Percentiles rank a stretch among this genome's conserved stretches.
Conservation (phyloP, 1,140 invertebrate genomes). For the Panulirus ornatus region DNA sequence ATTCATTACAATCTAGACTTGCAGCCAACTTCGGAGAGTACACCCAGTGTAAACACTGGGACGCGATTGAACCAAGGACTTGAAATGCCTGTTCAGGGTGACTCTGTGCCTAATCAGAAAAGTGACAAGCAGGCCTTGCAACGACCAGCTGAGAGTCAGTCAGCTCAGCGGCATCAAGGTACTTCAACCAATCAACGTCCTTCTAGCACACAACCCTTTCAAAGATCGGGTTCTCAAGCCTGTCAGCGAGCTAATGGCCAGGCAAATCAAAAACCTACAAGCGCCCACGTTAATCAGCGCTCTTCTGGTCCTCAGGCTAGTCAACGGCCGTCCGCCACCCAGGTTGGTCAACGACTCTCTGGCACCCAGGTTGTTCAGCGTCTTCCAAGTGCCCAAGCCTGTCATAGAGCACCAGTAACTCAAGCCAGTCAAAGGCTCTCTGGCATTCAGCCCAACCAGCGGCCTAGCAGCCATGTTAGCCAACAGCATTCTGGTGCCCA, state of each 20-base stretch:
- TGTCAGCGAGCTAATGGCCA: neutral
- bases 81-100: neutral
- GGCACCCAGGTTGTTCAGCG: neutral
- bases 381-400: neutral
- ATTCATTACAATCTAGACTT: neutral
- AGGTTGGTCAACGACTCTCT: constrained; percentile 3
- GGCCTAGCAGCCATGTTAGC: neutral
- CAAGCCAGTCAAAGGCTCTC: neutral
- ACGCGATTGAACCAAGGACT: too few species aligned
- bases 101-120: neutral
- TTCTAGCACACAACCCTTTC: neutral
- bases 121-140: neutral
- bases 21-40: neutral
- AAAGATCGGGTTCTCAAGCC: neutral
- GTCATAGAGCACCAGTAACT: neutral
- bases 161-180: neutral
- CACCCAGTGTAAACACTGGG: too few species aligned
- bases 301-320: neutral
- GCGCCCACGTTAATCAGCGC: neutral
- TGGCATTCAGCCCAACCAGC: neutral
- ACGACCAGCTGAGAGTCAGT: neutral
- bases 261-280: neutral
- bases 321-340: neutral
- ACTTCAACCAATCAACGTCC: neutral
- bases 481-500: neutral